Evolutionary conservation across 1,140 invertebrate species (phyloP).

Genomic region (Eurosta solidaginis): DNA sequence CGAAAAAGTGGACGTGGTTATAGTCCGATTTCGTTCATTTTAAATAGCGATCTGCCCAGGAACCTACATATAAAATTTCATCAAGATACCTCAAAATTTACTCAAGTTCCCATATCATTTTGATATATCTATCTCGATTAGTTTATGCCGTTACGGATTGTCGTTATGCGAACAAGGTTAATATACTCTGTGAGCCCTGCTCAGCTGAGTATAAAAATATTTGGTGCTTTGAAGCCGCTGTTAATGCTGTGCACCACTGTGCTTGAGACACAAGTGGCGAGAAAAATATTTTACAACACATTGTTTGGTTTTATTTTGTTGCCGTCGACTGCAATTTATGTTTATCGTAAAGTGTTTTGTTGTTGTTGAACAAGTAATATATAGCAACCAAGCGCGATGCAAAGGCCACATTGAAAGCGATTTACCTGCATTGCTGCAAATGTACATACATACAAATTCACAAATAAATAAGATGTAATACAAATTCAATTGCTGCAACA

Average conservation of each 20-base stretch:
- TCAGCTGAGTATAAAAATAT: too few relatives aligned
- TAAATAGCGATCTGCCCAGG: too few relatives aligned
- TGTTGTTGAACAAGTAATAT: background rate
- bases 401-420: background rate
- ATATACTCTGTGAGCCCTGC: too few relatives aligned
- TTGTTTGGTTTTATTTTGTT: conserved; percentile 10
- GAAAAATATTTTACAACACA: background rate
- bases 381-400: background rate
- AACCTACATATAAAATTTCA: too few relatives aligned
- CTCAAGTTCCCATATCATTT: too few relatives aligned
- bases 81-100: too few relatives aligned
- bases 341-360: background rate
- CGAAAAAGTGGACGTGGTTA: too few relatives aligned
- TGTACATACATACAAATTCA: background rate
- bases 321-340: background rate
- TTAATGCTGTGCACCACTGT: background rate
- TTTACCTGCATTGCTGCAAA: background rate
- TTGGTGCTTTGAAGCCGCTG: too few relatives aligned
- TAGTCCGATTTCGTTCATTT: too few relatives aligned
- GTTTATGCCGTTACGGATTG: too few relatives aligned
- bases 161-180: too few relatives aligned
- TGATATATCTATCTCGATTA: too few relatives aligned
- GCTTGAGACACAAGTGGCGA: background rate
- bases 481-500: background rate
- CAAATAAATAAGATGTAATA: background rate